Evolutionary conservation across 2,888 invertebrate species (phyloP).

Genomic region (Petrolisthes manimaculis): DNA sequence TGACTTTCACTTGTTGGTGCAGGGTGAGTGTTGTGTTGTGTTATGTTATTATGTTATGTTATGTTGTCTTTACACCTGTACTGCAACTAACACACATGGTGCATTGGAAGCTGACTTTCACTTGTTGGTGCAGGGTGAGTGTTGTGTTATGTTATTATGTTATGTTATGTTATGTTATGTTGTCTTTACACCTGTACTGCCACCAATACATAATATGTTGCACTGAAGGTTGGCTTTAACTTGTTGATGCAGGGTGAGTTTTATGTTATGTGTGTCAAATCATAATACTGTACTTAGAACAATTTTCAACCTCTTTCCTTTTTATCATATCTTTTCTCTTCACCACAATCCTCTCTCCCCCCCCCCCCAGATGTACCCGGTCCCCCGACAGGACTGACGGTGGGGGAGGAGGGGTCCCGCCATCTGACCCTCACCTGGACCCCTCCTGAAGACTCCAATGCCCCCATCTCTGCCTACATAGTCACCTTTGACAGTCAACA

Average conservation of each 20-base stretch:
- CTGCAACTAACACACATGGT: conserved; percentile 57
- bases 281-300: no score
- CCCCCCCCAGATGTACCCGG: conserved; percentile 52
- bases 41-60: no score
- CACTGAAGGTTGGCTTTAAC: conserved; percentile 48
- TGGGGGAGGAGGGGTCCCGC: conserved; percentile 59
- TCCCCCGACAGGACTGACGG: conserved; percentile 48
- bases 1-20: conserved; percentile 52
- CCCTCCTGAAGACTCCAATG: conserved; percentile 55
- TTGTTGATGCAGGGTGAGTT: conserved; percentile 45
- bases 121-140: conserved; percentile 48
- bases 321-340: not conserved
- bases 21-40: conserved; percentile 22
- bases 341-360: not conserved
- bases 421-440: conserved; percentile 62
- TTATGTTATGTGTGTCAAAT: not conserved
- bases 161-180: no score
- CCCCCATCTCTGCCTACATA: conserved; percentile 56
- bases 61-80: conserved; percentile 35
- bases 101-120: conserved; percentile 51
- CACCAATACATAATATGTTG: conserved; percentile 53
- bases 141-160: not conserved
- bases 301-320: not conserved
- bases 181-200: conserved; percentile 46
- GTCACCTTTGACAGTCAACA: conserved; percentile 49